A percentile compares a stretch with the other conserved stretches of the same genome.
Evolutionary conservation across 2,113 vertebrate species (phyloP).

Genomic region (Abramis brama): DNA sequence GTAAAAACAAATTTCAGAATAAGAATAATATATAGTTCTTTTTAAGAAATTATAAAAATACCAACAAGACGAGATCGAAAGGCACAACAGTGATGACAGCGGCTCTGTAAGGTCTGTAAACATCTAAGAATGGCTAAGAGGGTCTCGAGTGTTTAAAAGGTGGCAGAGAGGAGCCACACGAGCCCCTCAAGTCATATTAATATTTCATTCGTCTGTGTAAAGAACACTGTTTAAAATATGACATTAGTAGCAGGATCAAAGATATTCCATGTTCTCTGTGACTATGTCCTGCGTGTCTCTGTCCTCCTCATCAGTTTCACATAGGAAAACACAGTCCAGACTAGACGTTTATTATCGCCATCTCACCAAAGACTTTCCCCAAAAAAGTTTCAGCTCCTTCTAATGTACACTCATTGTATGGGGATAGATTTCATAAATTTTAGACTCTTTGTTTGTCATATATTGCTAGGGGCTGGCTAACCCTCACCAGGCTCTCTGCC

Average conservation of each 20-base stretch:
- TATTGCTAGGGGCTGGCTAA: constrained; percentile 31
- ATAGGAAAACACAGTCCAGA: constrained; percentile 17
- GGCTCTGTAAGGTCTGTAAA: constrained; percentile 69
- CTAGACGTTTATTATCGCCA: constrained; percentile 7
- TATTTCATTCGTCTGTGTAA: constrained; percentile 75
- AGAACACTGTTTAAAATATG: constrained; percentile 75
- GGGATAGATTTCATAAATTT: not conserved
- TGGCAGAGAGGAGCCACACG: constrained; percentile 72
- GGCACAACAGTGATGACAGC: constrained; percentile 74
- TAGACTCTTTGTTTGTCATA: constrained; percentile 32
- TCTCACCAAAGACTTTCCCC: not conserved
- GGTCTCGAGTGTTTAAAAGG: constrained; percentile 65
- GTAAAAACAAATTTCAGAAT: constrained; percentile 66
- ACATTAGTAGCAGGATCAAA: constrained; percentile 81
- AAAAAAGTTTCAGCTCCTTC: constrained; percentile 12
- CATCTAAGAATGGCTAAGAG: constrained; percentile 55
- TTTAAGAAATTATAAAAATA: constrained; percentile 60
- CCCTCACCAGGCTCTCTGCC: constrained; percentile 40
- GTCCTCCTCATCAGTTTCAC: constrained; percentile 17
- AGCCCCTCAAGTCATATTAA: constrained; percentile 65
- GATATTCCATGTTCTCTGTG: constrained; percentile 4
- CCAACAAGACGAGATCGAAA: constrained; percentile 63
- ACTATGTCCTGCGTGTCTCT: not conserved
- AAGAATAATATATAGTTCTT: constrained; percentile 62
- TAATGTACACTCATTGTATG: constrained; percentile 24